Conservation (phyloP, 2,797 vertebrate species). For the Calcarius lapponicus region DNA sequence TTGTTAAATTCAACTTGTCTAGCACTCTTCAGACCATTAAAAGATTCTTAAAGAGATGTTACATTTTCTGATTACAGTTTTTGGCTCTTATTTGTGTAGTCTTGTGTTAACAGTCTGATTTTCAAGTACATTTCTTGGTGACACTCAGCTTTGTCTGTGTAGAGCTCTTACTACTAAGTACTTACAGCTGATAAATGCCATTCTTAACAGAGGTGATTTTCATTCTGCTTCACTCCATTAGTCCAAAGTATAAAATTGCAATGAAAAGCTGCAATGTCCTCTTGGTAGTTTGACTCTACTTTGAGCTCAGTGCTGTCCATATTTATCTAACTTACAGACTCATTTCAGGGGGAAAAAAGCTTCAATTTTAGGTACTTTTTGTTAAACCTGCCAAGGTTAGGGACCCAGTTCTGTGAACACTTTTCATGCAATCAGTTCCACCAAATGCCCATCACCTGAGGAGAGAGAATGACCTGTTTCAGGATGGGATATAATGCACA, state of each 20-base stretch:
- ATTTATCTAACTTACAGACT: conserved; percentile 63
- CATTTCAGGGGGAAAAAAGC: neutral
- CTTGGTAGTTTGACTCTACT: conserved; percentile 57
- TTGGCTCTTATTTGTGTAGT: conserved; percentile 66
- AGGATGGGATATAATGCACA: neutral
- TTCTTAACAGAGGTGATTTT: conserved; percentile 70
- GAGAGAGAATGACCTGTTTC: conserved; percentile 23
- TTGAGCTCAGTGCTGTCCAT: conserved; percentile 45
- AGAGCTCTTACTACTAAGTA: conserved; percentile 60
- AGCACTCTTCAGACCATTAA: conserved; percentile 49
- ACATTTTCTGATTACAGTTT: conserved; percentile 59
- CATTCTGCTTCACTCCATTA: conserved; percentile 65
- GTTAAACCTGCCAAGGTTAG: conserved; percentile 28
- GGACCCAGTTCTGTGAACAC: neutral
- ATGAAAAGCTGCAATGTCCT: conserved; percentile 60
- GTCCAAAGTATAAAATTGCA: conserved; percentile 64
- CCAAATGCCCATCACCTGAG: conserved; percentile 23
- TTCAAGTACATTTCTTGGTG: conserved; percentile 63
- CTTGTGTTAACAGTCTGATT: conserved; percentile 67
- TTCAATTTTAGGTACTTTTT: conserved; percentile 26
- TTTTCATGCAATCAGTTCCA: conserved; percentile 51
- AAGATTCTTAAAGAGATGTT: conserved; percentile 54
- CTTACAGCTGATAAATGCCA: conserved; percentile 65
- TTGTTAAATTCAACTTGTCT: conserved; percentile 53
- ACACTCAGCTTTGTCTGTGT: conserved; percentile 63